Evolutionary conservation across 2,888 invertebrate species (phyloP).

Genomic region (Mythimna loreyi): DNA sequence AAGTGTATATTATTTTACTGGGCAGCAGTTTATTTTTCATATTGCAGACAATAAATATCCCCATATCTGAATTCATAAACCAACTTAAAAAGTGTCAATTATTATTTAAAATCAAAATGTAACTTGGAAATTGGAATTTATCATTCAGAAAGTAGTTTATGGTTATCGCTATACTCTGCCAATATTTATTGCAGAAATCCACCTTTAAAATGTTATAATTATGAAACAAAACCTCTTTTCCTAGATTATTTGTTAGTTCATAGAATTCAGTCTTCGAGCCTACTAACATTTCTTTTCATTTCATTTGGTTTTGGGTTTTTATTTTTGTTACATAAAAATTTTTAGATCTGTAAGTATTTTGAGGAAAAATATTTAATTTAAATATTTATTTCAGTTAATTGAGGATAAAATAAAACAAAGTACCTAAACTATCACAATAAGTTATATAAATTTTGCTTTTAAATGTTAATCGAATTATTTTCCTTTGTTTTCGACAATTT

Average conservation of each 20-base stretch:
- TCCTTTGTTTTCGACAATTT: background rate
- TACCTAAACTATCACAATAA: background rate
- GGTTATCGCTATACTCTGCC: too few relatives aligned
- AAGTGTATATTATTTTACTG: too few relatives aligned
- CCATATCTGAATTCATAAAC: too few relatives aligned
- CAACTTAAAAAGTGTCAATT: too few relatives aligned
- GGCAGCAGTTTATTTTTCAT: too few relatives aligned
- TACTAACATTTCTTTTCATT: constrained; percentile 30
- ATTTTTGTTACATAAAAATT: background rate
- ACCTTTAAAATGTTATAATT: too few relatives aligned
- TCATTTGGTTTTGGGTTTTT: constrained; percentile 16
- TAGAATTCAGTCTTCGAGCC: constrained; percentile 43
- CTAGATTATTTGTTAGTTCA: background rate
- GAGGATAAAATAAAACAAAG: background rate
- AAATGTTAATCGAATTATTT: background rate
- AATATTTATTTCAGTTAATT: background rate
- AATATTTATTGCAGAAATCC: too few relatives aligned
- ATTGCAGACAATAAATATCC: too few relatives aligned
- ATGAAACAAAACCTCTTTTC: too few relatives aligned
- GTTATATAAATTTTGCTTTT: background rate
- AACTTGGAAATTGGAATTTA: too few relatives aligned
- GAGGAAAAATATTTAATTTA: background rate
- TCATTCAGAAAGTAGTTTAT: too few relatives aligned
- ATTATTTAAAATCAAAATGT: too few relatives aligned
- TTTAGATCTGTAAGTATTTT: constrained; percentile 28